Percentiles rank a stretch among this genome's conserved stretches.
Evolutionary conservation across 2,113 vertebrate species (phyloP).

Genomic region (Phoxinus phoxinus): DNA sequence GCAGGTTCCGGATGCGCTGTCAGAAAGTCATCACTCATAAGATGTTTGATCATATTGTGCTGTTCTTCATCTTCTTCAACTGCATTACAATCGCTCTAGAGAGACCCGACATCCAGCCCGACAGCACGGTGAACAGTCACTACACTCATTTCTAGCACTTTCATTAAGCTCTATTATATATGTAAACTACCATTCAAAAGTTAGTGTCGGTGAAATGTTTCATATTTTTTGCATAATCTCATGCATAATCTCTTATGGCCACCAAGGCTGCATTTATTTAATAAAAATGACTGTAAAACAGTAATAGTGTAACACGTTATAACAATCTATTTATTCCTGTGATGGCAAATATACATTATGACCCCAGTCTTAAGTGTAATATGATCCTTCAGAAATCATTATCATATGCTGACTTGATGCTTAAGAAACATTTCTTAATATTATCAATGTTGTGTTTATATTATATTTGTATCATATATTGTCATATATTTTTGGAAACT

Average conservation of each 20-base stretch:
- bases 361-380: not conserved
- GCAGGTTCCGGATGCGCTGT: constrained; percentile 86
- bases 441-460: not conserved
- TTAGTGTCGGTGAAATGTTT: not conserved
- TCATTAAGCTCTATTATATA: not conserved
- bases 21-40: constrained; percentile 93
- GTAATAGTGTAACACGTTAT: not conserved
- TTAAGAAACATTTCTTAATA: not conserved
- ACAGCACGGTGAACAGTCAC: constrained; percentile 80
- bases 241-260: not conserved
- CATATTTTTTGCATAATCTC: not conserved
- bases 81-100: constrained; percentile 97
- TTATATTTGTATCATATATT: too few species aligned
- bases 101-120: constrained; percentile 89
- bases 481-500: not conserved
- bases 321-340: not conserved
- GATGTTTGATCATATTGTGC: constrained; percentile 93
- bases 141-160: not conserved
- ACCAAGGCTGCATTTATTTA: not conserved
- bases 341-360: not conserved
- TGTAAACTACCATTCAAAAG: not conserved
- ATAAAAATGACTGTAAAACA: not conserved
- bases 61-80: constrained; percentile 97
- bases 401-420: not conserved
- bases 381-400: not conserved